A percentile compares a stretch with the other conserved stretches of the same genome.
Conservation (phyloP, 1,140 invertebrate genomes). For the Macrotrachela quadricornifera region DNA sequence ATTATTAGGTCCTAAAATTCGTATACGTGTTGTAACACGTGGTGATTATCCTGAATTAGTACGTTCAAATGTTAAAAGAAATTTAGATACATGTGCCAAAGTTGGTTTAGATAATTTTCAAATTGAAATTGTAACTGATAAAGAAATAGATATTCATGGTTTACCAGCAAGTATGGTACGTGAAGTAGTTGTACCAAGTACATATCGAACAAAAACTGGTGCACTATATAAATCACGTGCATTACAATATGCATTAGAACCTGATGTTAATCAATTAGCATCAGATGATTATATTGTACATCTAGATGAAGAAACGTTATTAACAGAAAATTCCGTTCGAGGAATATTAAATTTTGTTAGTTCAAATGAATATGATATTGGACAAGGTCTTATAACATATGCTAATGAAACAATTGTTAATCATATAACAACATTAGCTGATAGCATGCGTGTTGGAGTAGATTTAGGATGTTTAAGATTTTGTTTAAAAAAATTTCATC, state of each 20-base stretch:
- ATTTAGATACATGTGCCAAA: slow-evolving; percentile 66
- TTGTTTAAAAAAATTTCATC: slow-evolving; percentile 76
- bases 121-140: slow-evolving; percentile 89
- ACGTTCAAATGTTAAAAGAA: slow-evolving; percentile 57
- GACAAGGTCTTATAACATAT: slow-evolving; percentile 91
- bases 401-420: slow-evolving; percentile 83
- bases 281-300: slow-evolving; percentile 92
- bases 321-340: slow-evolving; percentile 62
- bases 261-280: slow-evolving; percentile 54
- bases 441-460: slow-evolving; percentile 65
- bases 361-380: slow-evolving; percentile 82
- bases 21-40: slow-evolving; percentile 76
- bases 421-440: slow-evolving; percentile 84
- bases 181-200: slow-evolving; percentile 62
- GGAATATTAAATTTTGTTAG: slow-evolving; percentile 86
- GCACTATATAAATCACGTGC: slow-evolving; percentile 83
- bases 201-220: slow-evolving; percentile 64
- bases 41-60: slow-evolving; percentile 83
- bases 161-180: slow-evolving; percentile 40
- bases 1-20: slow-evolving; percentile 74
- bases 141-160: slow-evolving; percentile 43
- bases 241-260: slow-evolving; percentile 81
- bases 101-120: slow-evolving; percentile 83
- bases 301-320: slow-evolving; percentile 81
- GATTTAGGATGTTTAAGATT: slow-evolving; percentile 85